Evolutionary conservation across 2,888 invertebrate genomes (phyloP).

Genomic region (Ectropis crepuscularia): DNA sequence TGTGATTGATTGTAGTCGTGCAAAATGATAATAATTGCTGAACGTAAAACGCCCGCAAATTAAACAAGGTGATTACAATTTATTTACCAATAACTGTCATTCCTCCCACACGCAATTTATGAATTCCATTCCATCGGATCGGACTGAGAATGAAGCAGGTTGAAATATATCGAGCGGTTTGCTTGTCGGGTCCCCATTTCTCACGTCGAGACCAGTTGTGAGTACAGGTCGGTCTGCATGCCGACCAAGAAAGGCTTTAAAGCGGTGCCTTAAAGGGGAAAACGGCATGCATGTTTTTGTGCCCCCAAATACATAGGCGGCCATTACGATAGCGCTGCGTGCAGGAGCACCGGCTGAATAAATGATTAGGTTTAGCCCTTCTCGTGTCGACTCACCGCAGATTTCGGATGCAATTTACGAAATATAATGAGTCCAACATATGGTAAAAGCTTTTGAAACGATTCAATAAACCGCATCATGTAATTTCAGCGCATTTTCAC

Average conservation of each 20-base stretch:
- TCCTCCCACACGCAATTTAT: slow-evolving; percentile 46
- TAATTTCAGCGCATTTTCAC: slow-evolving; percentile 8
- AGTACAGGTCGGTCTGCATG: slow-evolving; percentile 71
- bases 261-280: slow-evolving; percentile 74
- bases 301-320: slow-evolving; percentile 59
- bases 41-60: slow-evolving; percentile 26
- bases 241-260: slow-evolving; percentile 76
- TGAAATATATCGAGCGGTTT: slow-evolving; percentile 60
- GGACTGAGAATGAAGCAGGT: slow-evolving; percentile 57
- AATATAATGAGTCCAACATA: slow-evolving; percentile 30
- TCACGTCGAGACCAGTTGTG: slow-evolving; percentile 74
- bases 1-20: slow-evolving; percentile 29
- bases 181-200: slow-evolving; percentile 69
- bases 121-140: slow-evolving; percentile 51
- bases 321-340: slow-evolving; percentile 57
- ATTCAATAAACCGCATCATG: slow-evolving; percentile 12
- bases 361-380: slow-evolving; percentile 52
- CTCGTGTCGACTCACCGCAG: slow-evolving; percentile 37
- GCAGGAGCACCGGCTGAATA: slow-evolving; percentile 48
- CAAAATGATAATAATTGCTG: slow-evolving; percentile 23
- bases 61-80: slow-evolving; percentile 25
- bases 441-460: slow-evolving; percentile 30
- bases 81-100: slow-evolving; percentile 36
- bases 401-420: slow-evolving; percentile 42
- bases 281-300: slow-evolving; percentile 69